Evolutionary conservation across 1,140 invertebrate genomes (phyloP).

Genomic region (Drosophila bifasciata): DNA sequence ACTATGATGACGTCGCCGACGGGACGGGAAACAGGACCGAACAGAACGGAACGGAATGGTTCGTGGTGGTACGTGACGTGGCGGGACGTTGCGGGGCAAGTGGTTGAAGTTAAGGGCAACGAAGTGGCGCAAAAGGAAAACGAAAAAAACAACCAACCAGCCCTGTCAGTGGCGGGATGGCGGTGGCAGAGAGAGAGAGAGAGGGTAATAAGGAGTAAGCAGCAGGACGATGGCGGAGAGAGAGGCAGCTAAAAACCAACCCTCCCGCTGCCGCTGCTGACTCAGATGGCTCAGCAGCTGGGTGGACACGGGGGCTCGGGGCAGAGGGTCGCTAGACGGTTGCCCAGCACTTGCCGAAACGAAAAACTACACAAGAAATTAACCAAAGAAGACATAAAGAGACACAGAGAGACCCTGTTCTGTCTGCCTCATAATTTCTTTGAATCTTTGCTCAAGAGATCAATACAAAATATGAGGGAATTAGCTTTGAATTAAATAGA

Average conservation of each 20-base stretch:
- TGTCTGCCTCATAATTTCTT: no score
- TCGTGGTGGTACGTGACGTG: no score
- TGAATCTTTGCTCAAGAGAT: no score
- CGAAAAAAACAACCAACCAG: no score
- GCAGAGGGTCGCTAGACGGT: no score
- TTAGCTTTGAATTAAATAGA: no score
- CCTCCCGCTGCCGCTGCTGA: conserved; percentile 66
- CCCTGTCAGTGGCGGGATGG: background rate
- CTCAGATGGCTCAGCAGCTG: conserved; percentile 54
- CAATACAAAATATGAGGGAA: no score
- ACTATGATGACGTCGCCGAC: conserved; percentile 58
- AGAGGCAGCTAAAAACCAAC: conserved; percentile 60
- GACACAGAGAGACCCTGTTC: background rate
- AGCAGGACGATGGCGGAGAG: conserved; percentile 15
- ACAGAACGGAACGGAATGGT: no score
- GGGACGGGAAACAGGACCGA: conserved; percentile 2
- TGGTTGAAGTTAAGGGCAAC: conserved; percentile 72
- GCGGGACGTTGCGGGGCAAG: conserved; percentile 56
- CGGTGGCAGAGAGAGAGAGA: conserved; percentile 8
- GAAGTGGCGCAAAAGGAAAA: conserved; percentile 1
- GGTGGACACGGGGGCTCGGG: no score
- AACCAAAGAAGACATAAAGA: conserved; percentile 29
- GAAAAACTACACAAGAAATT: conserved; percentile 17
- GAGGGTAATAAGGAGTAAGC: background rate
- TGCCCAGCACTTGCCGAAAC: background rate